Evolutionary conservation across 2,113 vertebrate species (phyloP), one percentile per base, ranked within the genome.

Genomic region (Melanocharis versteri): DNA sequence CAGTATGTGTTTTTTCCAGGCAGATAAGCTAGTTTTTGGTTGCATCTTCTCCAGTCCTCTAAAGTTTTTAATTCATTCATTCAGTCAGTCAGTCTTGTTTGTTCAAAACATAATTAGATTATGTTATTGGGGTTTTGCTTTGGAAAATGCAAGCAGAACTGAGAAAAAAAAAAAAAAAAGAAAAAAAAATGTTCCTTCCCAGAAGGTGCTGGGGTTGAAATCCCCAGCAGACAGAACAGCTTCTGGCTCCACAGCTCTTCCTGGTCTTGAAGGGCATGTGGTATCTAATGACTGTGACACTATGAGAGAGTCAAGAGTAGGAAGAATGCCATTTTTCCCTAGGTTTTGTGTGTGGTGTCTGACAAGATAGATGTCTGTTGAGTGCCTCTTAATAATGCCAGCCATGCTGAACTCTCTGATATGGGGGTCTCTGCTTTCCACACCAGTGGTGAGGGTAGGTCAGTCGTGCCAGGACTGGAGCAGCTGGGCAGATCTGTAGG

Each of bases 401-500:
- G 17, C 26, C 17, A 4, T 1, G 0, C 44, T 68, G 51, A 75
- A 17, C n/a, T 57, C 42, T 71, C 2, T 45, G 45, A 19, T 48
- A 3, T 11, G 2, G n/a, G 19, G 17, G 4, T n/a, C 26, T 31
- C 47, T 54, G 30, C 51, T 75, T 85, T 82, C 44, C 53, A 28
- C 13, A 27, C 7, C 4, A 10, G 26, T 5, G 28, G 4, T 5
- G 9, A 82, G 56, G 7, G 3, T 26, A 39, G 21, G 17, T n/a
- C 3, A 2, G 24, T 66, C 0, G 0, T 64, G 44, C 17, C 51
- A 53, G 50, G 33, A 6, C 68, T 47, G 48, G 7, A 56, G 33
- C 31, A 90, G 15, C 35, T 35, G 18, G 15, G 10, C 27, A 91
- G 27, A 50, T 23, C 20, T 56, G 4, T 58, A 47, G 53, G 39